Conservation (phyloP, 2,113 vertebrate species). For the Sclerurus mexicanus region DNA sequence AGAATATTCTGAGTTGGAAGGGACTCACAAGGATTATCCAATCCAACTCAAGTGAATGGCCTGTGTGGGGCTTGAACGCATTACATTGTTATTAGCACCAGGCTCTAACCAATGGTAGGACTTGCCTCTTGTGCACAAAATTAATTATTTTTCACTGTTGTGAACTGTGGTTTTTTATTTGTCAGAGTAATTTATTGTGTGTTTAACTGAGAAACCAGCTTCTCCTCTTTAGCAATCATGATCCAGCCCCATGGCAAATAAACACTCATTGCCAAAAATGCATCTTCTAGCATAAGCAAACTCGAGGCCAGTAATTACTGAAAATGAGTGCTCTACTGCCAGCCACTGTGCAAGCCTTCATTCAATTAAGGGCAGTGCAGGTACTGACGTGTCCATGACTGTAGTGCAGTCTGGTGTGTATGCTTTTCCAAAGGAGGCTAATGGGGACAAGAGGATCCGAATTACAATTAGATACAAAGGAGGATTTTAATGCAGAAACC, state of each 20-base stretch:
- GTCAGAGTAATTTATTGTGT: neutral
- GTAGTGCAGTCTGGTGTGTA: neutral
- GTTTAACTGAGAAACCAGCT: neutral
- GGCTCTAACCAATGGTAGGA: neutral
- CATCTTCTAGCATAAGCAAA: neutral
- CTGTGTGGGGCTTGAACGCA: neutral
- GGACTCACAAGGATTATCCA: neutral
- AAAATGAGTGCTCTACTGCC: neutral
- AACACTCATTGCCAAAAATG: neutral
- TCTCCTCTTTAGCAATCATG: neutral
- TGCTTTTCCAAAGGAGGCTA: neutral
- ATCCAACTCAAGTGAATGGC: neutral
- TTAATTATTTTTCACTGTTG: neutral
- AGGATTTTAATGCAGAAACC: neutral
- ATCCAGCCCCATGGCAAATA: neutral
- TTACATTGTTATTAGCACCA: neutral
- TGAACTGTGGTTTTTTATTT: neutral
- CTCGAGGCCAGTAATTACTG: neutral
- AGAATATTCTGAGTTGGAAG: neutral
- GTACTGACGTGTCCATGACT: neutral
- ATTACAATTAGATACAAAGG: neutral
- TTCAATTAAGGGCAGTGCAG: neutral
- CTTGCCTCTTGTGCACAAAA: neutral
- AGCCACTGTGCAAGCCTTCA: neutral
- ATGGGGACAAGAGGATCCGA: neutral